These are phyloP conservation scores for Dinocampus coccinellae DNA, from an alignment of 2,888 invertebrate genomes.

Conservation along the genomic window DNA sequence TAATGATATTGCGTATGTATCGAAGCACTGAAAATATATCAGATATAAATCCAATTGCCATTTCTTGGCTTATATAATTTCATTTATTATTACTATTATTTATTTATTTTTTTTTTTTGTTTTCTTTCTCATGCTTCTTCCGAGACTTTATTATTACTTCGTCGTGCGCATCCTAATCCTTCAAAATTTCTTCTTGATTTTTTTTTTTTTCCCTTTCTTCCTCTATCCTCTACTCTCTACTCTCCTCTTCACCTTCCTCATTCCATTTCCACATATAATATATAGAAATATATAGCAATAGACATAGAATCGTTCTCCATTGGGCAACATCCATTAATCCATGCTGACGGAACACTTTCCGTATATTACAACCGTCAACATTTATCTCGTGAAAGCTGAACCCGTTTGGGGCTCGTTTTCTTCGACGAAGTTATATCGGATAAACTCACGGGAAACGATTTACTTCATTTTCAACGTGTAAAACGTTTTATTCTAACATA, in stretches of 20 bases:
- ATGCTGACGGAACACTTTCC: constrained; percentile 52
- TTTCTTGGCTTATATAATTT: not conserved
- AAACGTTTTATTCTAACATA: constrained; percentile 28
- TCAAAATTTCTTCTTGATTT: constrained; percentile 24
- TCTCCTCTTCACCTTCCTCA: no score
- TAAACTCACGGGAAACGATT: constrained; percentile 39
- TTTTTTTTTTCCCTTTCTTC: constrained; percentile 11
- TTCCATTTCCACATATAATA: not conserved
- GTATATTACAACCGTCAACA: constrained; percentile 48
- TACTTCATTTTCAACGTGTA: constrained; percentile 25
- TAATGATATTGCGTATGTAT: constrained; percentile 52
- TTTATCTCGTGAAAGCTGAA: constrained; percentile 42
- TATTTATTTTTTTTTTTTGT: not conserved
- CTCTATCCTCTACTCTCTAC: not conserved
- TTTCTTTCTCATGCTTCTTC: constrained; percentile 14
- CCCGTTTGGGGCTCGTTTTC: constrained; percentile 30
- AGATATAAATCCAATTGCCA: constrained; percentile 40
- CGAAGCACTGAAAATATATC: constrained; percentile 53
- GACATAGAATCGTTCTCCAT: constrained; percentile 37
- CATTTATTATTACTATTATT: not conserved
- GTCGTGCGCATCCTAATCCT: constrained; percentile 15
- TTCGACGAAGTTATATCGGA: constrained; percentile 44
- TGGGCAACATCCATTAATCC: constrained; percentile 47
- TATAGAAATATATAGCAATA: not conserved
- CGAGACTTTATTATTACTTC: constrained; percentile 26